Base-by-base conservation (phyloP, 1,140 invertebrate genomes). In the Episyrphus balteatus region DNA sequence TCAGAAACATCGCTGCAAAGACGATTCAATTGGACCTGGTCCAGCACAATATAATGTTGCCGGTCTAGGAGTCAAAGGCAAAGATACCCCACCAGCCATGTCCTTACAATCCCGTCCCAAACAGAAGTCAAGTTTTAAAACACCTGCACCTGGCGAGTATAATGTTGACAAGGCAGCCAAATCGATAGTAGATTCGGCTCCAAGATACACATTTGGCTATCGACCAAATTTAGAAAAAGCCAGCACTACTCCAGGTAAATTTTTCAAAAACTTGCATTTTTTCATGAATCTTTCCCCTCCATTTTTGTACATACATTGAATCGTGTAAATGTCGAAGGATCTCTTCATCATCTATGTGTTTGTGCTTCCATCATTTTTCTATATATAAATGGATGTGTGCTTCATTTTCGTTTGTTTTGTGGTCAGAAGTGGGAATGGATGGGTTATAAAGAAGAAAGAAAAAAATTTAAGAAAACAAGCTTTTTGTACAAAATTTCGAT, bases 21-120 rank as follows among this genome's bases (percentile, higher is more conserved):
- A 66, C 46, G 73, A 69, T 26, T 69, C 75, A 61, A 65, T 73
- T 15, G 87, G 87, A n/a, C 88, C 88, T 1, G 88, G 88, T 17
- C 88, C 88, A 9, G 88, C 86, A 5, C 81, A 84, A 51, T 92
- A 92, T 64, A 89, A 90, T 66, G 81, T 91, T 13, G 82, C 84
- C 43, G 86, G 87, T 17, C 74, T 91, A 53, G 82, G 83, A 46
- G 75, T 82, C 38, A 89, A 87, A 81, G 87, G 87, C 76, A 74
- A 72, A 51, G 58, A 61, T 43, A 55, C 57, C 51, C 54, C 81
- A n/a, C 80, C 81, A 10, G 79, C 86, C 0, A 72, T 80, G 11
- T 86, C 86, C 2, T 72, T 92, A 33, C 86, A 88, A 59, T 79
- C 84, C 12, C 75, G 86, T 9, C 83, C 80, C 41, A 84, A 85